Evolutionary conservation across 2,113 vertebrate species (phyloP).

Genomic region (Pedetes capensis): DNA sequence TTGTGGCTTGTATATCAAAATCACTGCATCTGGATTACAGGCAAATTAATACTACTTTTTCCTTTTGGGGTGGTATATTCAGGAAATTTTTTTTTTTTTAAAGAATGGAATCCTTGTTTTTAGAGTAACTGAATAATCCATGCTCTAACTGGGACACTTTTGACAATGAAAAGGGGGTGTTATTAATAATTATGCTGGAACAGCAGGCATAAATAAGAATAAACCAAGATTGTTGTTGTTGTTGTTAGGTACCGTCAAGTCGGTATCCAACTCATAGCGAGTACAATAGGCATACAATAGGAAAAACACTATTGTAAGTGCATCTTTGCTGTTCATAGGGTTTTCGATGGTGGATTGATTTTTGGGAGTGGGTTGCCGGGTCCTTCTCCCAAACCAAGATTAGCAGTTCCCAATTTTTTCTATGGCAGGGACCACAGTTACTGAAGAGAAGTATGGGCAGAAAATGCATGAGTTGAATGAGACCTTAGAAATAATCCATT

Average conservation of each 20-base stretch:
- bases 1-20: background rate
- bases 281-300: too few species aligned
- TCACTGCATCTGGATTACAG: background rate
- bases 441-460: background rate
- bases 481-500: background rate
- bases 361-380: too few species aligned
- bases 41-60: background rate
- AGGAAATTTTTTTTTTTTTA: too few species aligned
- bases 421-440: background rate
- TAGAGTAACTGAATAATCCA: background rate
- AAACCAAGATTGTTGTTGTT: background rate
- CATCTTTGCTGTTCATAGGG: too few species aligned
- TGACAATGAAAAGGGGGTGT: background rate
- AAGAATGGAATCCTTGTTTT: background rate
- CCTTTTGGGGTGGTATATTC: background rate
- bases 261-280: too few species aligned
- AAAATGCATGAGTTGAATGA: background rate
- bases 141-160: background rate
- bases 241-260: too few species aligned
- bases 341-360: too few species aligned
- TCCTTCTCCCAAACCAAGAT: background rate
- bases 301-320: too few species aligned
- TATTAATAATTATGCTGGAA: slow-evolving; percentile 5
- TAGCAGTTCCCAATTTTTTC: background rate
- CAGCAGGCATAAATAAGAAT: background rate